Percentiles rank a stretch among this genome's conserved stretches.
phyloP scores from a whole-genome alignment of 2,888 invertebrate species.

The Tipula lateralis region DNA sequence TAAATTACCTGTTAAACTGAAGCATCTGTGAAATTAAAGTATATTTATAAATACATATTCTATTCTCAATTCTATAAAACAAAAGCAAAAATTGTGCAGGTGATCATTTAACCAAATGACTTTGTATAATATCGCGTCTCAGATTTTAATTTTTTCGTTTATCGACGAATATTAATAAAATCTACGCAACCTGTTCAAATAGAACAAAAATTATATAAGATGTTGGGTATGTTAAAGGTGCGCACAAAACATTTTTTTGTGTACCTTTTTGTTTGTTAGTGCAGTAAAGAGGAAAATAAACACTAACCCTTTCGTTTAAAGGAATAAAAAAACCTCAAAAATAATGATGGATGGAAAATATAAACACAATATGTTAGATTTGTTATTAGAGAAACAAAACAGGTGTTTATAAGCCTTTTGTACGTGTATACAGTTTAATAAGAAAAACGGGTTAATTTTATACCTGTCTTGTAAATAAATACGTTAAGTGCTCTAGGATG shows the following conservation, averaged over 20 bases:
- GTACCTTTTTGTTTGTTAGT: not conserved
- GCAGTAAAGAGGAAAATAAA: slow-evolving; percentile 24
- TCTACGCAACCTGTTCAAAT: slow-evolving; percentile 11
- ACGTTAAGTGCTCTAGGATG: not conserved
- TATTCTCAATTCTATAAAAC: not conserved
- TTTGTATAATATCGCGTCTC: not conserved
- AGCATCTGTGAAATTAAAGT: not conserved
- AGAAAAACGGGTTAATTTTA: slow-evolving; percentile 3
- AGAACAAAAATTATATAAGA: slow-evolving; percentile 19
- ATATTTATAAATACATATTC: no score
- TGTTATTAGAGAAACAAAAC: slow-evolving; percentile 4
- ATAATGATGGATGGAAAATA: slow-evolving; percentile 5
- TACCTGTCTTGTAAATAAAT: not conserved
- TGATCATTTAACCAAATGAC: slow-evolving; percentile 5
- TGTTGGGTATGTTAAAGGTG: not conserved
- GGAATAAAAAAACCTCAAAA: not conserved
- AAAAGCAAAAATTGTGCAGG: not conserved
- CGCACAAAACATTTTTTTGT: not conserved
- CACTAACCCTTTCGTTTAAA: slow-evolving; percentile 5
- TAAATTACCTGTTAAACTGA: no score
- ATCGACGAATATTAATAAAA: not conserved
- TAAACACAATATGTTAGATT: slow-evolving; percentile 24
- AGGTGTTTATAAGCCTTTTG: not conserved
- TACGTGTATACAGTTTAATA: not conserved
- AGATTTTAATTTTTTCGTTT: not conserved